phyloP scores from a whole-genome alignment of 1,140 invertebrate species.

The Drosophila mojavensis region DNA sequence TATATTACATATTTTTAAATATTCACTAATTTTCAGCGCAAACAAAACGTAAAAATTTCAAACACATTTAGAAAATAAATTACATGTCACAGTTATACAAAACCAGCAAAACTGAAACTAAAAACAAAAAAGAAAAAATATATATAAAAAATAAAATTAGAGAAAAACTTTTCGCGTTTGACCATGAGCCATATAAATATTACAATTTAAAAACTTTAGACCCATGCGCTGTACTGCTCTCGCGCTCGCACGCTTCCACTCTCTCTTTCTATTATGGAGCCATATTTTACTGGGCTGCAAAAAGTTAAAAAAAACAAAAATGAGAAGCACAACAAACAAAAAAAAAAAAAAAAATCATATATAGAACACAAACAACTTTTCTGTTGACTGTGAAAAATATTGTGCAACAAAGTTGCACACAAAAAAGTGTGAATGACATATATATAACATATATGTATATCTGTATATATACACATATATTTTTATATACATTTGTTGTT shows the following conservation, averaged over 20 bases:
- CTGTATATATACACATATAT: neutral
- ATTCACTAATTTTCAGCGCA: slow-evolving; percentile 23
- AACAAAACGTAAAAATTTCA: slow-evolving; percentile 12
- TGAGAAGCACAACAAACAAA: too few relatives aligned
- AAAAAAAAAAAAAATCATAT: neutral
- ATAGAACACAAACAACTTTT: slow-evolving; percentile 47
- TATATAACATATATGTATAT: neutral
- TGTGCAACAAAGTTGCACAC: slow-evolving; percentile 46
- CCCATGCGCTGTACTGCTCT: too few relatives aligned
- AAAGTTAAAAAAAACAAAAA: neutral
- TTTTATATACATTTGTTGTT: slow-evolving; percentile 7
- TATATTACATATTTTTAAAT: neutral
- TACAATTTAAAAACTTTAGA: slow-evolving; percentile 58
- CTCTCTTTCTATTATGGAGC: slow-evolving; percentile 26
- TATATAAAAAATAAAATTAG: slow-evolving; percentile 10
- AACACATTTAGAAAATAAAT: slow-evolving; percentile 52
- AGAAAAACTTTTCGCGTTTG: slow-evolving; percentile 42
- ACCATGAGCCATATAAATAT: slow-evolving; percentile 67
- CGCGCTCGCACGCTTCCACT: neutral
- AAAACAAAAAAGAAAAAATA: neutral
- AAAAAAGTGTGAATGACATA: slow-evolving; percentile 51
- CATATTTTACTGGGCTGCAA: slow-evolving; percentile 15
- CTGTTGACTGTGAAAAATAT: slow-evolving; percentile 62
- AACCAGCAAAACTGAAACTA: neutral
- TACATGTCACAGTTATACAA: slow-evolving; percentile 23